Conservation (phyloP, 1,140 invertebrate genomes). For the Helicoverpa armigera region DNA sequence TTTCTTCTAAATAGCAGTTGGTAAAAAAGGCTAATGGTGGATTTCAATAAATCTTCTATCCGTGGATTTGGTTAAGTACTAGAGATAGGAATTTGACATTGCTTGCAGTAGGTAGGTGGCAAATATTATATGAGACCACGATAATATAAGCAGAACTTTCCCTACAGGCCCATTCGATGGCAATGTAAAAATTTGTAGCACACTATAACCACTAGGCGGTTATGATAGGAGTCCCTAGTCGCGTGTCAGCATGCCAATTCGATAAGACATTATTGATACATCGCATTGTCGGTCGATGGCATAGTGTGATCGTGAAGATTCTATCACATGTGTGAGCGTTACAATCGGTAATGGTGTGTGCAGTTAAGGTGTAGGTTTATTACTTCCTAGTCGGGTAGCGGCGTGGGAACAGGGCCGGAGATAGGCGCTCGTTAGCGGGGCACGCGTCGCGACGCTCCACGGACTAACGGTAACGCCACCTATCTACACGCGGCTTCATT, state of each 20-base stretch:
- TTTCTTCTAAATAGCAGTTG: not conserved
- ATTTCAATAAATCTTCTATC: too few species aligned
- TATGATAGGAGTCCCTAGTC: constrained; percentile 45
- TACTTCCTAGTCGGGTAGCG: constrained; percentile 79
- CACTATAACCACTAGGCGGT: constrained; percentile 21
- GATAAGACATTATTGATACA: constrained; percentile 79
- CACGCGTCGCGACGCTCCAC: constrained; percentile 62
- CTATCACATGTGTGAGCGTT: constrained; percentile 76
- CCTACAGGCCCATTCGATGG: not conserved
- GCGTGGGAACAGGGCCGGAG: constrained; percentile 80
- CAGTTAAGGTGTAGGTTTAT: constrained; percentile 85
- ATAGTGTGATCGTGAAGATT: constrained; percentile 71
- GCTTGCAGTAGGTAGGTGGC: too few species aligned
- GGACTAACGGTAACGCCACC: constrained; percentile 68
- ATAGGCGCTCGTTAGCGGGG: constrained; percentile 78
- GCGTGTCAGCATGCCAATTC: constrained; percentile 61
- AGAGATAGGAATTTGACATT: too few species aligned
- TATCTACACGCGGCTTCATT: constrained; percentile 51
- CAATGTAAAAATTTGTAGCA: constrained; percentile 28
- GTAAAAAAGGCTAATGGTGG: not conserved
- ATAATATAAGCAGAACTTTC: not conserved
- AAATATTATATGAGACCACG: too few species aligned
- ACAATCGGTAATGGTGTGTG: constrained; percentile 83
- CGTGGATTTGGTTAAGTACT: too few species aligned
- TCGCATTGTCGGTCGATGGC: constrained; percentile 59